Base-by-base conservation (phyloP, 2,888 invertebrate species). In the Dolichopus griseipennis region DNA sequence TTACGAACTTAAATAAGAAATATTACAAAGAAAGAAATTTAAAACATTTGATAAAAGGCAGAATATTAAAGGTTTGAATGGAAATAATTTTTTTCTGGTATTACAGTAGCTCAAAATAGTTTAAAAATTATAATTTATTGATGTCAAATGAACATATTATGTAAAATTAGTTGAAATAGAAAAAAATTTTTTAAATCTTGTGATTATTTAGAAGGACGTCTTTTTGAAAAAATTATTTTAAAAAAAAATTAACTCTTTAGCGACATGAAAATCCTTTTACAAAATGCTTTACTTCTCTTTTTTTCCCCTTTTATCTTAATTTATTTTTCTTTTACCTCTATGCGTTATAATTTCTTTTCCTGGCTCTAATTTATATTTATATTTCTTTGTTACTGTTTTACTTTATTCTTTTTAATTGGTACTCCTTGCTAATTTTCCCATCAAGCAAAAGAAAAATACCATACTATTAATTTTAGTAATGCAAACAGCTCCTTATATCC, bases 221-320 rank as follows among this genome's bases (percentile, higher is more conserved):
- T n/a, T n/a, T n/a, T n/a, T n/a, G 27, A 27, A 27, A 27, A 27
- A 27, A 27, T 27, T 2, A 27, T 27, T 27, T 27, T 27, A 27
- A 27, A 27, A 27, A 27, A 27, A 27, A 52, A 6, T 52, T 15
- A 52, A 52, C 18, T 6, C 15, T 52, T 52, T 52, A 2, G 6
- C 52, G 72, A 74, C 74, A 74, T 72, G 73, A 71, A 73, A 74
- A 74, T 73, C 74, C 74, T 74, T 74, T 74, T 74, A 73, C 70
- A 70, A 68, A 72, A 69, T 71, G 64, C 27, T 27, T 27, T 27
- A 4, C 27, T 27, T 27, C 37, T 37, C 5, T 12, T 12, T 12
- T 37, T 37, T 37, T 37, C 8, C 8, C 71, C 70, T 66, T 70
- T 71, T 68, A 69, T 22, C 7, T 22, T 7, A 1, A 27, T 18